phyloP scores from a whole-genome alignment of 1,140 invertebrate species.

The Dendrolimus kikuchii region DNA sequence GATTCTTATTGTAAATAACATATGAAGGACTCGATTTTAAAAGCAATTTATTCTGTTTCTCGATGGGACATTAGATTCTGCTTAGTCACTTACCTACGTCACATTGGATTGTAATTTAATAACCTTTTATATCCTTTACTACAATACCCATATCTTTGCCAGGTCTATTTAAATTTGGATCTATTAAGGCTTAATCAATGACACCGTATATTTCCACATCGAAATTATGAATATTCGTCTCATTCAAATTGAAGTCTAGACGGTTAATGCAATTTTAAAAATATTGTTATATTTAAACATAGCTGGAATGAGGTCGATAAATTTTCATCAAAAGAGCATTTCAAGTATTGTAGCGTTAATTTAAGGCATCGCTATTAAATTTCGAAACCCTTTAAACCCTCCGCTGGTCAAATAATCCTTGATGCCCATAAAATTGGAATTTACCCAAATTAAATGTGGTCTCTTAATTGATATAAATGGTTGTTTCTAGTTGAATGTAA shows the following conservation, averaged over 20 bases:
- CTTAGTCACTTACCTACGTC: constrained; percentile 20
- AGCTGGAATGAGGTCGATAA: constrained; percentile 29
- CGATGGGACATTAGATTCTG: constrained; percentile 44
- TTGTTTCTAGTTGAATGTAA: constrained; percentile 61
- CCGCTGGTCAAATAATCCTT: constrained; percentile 37
- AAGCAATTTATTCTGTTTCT: constrained; percentile 55
- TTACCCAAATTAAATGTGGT: constrained; percentile 59
- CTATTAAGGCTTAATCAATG: too few relatives aligned
- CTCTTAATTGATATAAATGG: constrained; percentile 65
- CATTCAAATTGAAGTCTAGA: constrained; percentile 3
- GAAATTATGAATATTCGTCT: constrained; percentile 1
- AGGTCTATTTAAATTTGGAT: too few relatives aligned
- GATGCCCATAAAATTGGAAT: constrained; percentile 60
- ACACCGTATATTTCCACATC: too few relatives aligned
- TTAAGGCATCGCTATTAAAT: constrained; percentile 47
- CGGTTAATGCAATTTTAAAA: not conserved
- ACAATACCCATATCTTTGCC: too few relatives aligned
- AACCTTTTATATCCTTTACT: not conserved
- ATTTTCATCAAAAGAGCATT: constrained; percentile 43
- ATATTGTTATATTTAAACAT: not conserved
- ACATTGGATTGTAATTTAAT: constrained; percentile 3
- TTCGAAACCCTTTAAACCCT: constrained; percentile 29
- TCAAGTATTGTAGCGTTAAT: constrained; percentile 24
- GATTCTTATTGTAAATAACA: constrained; percentile 59
- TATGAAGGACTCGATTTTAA: constrained; percentile 52